phyloP scores from a whole-genome alignment of 1,140 invertebrate species.

The Drosophila bifasciata region DNA sequence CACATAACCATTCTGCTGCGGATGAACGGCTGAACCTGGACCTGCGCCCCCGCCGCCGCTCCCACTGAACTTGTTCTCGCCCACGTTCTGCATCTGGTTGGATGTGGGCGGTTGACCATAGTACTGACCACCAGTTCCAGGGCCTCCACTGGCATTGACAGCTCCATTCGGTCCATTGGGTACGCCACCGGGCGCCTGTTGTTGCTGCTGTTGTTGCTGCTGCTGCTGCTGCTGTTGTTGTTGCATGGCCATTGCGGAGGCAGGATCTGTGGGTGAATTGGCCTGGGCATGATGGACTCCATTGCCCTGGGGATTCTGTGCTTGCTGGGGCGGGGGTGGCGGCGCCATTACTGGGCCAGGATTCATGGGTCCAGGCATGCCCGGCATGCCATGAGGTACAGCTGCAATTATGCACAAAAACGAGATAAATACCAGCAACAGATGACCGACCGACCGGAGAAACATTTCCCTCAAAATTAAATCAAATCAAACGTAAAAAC shows the following conservation, averaged over 20 bases:
- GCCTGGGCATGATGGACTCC: constrained; percentile 69
- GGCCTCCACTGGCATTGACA: constrained; percentile 39
- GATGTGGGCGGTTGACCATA: constrained; percentile 60
- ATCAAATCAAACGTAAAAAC: constrained; percentile 71
- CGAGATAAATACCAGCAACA: not conserved
- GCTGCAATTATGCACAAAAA: constrained; percentile 38
- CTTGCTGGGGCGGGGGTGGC: constrained; percentile 73
- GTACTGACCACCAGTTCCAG: constrained; percentile 50
- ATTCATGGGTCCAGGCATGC: constrained; percentile 77
- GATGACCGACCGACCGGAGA: constrained; percentile 29
- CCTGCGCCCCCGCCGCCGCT: constrained; percentile 31
- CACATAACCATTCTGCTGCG: constrained; percentile 85
- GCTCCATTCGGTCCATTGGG: constrained; percentile 44
- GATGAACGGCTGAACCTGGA: constrained; percentile 69
- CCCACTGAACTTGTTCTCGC: constrained; percentile 59
- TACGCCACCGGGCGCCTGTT: constrained; percentile 51
- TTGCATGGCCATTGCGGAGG: constrained; percentile 61
- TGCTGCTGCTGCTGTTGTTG: constrained; percentile 62
- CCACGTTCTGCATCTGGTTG: constrained; percentile 69
- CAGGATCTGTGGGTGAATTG: constrained; percentile 68
- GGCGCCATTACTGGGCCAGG: constrained; percentile 73
- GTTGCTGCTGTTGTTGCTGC: constrained; percentile 32
- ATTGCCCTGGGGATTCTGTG: constrained; percentile 74
- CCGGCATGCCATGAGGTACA: constrained; percentile 78
- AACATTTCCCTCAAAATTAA: constrained; percentile 66